Conservation (phyloP, 2,113 vertebrate genomes). For the Upupa epops region DNA sequence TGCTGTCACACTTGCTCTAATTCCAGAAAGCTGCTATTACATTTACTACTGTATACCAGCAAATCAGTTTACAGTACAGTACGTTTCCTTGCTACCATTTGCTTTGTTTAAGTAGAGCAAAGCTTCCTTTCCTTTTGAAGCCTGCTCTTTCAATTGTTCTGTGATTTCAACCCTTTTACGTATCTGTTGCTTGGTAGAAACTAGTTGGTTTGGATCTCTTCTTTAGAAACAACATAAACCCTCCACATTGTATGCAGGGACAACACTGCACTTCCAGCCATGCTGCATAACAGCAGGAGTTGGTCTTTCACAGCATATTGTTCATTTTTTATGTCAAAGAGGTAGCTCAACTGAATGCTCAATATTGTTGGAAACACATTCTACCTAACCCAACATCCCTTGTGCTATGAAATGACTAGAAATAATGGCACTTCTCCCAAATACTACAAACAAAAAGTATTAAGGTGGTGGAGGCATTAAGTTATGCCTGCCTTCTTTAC, state of each 20-base stretch:
- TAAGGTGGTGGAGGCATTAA: not conserved
- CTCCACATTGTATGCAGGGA: rapidly evolving
- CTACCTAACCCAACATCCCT: not conserved
- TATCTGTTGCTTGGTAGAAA: not conserved
- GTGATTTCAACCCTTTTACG: not conserved
- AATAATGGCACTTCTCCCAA: not conserved
- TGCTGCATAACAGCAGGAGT: not conserved
- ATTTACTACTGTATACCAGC: not conserved
- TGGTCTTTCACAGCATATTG: not conserved
- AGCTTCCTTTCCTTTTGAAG: not conserved
- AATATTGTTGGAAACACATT: rapidly evolving
- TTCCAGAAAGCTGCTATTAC: not conserved
- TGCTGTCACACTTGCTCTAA: not conserved
- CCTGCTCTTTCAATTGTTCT: not conserved
- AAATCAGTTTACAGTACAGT: not conserved
- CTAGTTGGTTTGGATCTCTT: not conserved
- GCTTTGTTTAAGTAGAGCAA: not conserved
- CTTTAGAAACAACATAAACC: not conserved
- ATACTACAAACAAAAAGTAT: not conserved
- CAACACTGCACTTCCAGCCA: not conserved
- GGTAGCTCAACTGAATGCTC: not conserved
- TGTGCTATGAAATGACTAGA: not conserved
- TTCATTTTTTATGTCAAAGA: not conserved
- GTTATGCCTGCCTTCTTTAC: not conserved
- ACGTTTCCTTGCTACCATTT: not conserved